Percentiles rank a stretch among this genome's conserved stretches.
phyloP scores from a whole-genome alignment of 2,888 invertebrate species.

The Lymantria monacha region DNA sequence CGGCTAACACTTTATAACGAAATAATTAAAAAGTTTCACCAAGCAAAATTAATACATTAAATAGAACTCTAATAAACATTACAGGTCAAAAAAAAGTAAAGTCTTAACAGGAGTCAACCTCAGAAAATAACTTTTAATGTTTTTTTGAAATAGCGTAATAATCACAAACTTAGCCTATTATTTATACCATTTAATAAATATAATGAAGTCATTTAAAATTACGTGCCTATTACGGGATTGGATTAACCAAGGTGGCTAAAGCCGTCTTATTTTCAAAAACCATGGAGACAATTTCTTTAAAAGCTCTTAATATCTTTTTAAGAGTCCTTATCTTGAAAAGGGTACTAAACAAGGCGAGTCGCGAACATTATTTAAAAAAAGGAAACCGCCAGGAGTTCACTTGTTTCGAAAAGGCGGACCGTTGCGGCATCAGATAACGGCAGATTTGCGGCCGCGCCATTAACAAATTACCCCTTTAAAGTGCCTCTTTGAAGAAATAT shows the following conservation, averaged over 20 bases:
- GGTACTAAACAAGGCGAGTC: slow-evolving; percentile 68
- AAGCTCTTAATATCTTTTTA: slow-evolving; percentile 73
- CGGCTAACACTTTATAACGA: no score
- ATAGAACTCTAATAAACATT: no score
- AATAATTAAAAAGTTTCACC: no score
- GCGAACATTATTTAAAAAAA: slow-evolving; percentile 74
- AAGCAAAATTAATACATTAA: no score
- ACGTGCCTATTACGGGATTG: slow-evolving; percentile 21
- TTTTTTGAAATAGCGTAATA: neutral
- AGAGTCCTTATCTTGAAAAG: slow-evolving; percentile 72
- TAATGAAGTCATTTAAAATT: slow-evolving; percentile 18
- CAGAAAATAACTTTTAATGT: no score
- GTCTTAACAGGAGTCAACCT: no score
- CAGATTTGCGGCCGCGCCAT: slow-evolving; percentile 74
- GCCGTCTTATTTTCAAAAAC: slow-evolving; percentile 39
- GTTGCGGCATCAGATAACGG: slow-evolving; percentile 70
- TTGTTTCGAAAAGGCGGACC: slow-evolving; percentile 75
- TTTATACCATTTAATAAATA: slow-evolving; percentile 18
- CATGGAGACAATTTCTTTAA: slow-evolving; percentile 69
- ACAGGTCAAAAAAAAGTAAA: no score
- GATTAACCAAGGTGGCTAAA: slow-evolving; percentile 17
- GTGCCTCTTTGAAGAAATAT: slow-evolving; percentile 42
- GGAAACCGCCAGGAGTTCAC: slow-evolving; percentile 63
- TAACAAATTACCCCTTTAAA: slow-evolving; percentile 74
- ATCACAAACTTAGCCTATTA: slow-evolving; percentile 18